Evolutionary conservation across 2,113 vertebrate genomes (phyloP), one percentile per base, ranked within the genome.

Genomic region (Heliornis fulica): DNA sequence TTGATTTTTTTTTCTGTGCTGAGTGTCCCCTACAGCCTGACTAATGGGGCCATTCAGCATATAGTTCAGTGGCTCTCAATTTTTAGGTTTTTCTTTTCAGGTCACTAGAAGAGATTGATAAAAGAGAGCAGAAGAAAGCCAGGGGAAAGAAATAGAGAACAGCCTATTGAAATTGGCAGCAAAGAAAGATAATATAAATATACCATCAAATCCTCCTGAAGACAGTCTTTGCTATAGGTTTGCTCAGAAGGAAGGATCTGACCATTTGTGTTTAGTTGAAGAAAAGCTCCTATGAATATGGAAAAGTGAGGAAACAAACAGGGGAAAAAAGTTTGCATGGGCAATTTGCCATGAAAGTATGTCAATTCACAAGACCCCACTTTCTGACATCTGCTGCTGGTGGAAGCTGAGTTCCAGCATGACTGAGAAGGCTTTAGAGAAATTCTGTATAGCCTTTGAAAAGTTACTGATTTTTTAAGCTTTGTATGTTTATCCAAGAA

Each of bases 21-120:
- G 66, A 65, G 82, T 93, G 88, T 93, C 92, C 92, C 92, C 94
- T 93, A 61, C 92, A 95, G 95, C 83, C 94, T 94, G 57, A 83
- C 94, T 97, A 95, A 95, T 90, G 76, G 93, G 83, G 53, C 56
- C 87, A 92, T 93, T 95, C 90, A 92, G 72, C 88, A 86, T 88
- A 60, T 78, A 89, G 88, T 93, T 96, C 94, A 95, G 88, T 93
- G 54, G 22, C 43, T 94, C 90, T 87, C 92, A 87, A 34, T 87
- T 93, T 93, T 89, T 75, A 93, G 79, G 41, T 31, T 94, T n/a
- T 92, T 82, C 54, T 92, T 96, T 96, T 96, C 76, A 93, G 93
- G 76, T 94, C 92, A 94, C 56, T 89, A 66, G 85, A 86, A 93
- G 68, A 83, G 92, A 80, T 94, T 90, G 92, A 93, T 92, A 95